Evolutionary conservation across 1,140 invertebrate species (phyloP).

Genomic region (Harlomillsia oculata): DNA sequence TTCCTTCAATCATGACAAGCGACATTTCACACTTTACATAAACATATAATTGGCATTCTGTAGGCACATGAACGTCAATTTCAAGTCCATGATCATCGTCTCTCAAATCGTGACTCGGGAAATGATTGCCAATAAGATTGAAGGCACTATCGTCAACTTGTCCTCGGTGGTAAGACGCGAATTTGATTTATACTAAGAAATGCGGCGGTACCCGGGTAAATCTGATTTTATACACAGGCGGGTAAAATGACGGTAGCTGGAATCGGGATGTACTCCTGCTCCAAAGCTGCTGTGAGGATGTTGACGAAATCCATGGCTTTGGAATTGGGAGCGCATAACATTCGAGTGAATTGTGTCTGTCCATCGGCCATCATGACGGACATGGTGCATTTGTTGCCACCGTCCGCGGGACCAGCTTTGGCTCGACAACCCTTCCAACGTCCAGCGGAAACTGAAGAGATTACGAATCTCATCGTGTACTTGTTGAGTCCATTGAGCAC

Average conservation of each 20-base stretch:
- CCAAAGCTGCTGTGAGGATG: conserved; percentile 18
- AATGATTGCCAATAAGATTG: conserved; percentile 5
- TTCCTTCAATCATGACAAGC: no score
- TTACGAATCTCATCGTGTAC: not conserved
- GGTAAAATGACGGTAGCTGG: not conserved
- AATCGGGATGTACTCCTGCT: conserved; percentile 2
- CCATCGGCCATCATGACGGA: conserved; percentile 6
- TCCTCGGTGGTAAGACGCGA: not conserved
- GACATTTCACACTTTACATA: not conserved
- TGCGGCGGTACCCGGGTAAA: no score
- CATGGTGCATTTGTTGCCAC: not conserved
- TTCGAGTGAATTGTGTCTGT: conserved; percentile 36
- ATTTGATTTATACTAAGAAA: not conserved
- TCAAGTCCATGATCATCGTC: conserved; percentile 9
- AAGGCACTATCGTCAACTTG: conserved; percentile 9
- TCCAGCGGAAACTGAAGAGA: conserved; percentile 1
- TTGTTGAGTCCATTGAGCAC: conserved; percentile 2
- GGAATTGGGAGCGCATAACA: conserved; percentile 32
- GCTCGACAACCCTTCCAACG: not conserved
- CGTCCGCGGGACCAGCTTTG: not conserved
- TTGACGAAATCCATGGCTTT: conserved; percentile 22
- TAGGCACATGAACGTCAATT: conserved; percentile 8
- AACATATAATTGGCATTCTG: not conserved
- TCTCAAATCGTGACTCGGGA: not conserved
- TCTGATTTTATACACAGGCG: not conserved